A percentile compares a stretch with the other conserved stretches of the same genome.
phyloP scores from a whole-genome alignment of 2,113 vertebrate genomes.

The Patagioenas fasciata region DNA sequence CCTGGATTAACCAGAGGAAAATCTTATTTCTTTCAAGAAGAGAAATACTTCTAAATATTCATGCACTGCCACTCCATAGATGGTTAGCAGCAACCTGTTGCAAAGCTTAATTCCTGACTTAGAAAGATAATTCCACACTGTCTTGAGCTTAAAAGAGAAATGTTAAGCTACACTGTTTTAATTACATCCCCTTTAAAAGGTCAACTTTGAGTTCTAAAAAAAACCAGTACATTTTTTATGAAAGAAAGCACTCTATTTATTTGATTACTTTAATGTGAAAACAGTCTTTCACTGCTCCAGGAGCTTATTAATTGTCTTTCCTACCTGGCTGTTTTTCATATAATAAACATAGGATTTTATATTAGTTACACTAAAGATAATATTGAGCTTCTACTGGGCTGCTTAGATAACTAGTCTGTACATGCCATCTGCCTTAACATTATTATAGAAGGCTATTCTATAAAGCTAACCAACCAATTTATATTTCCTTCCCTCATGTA shows the following conservation, averaged over 20 bases:
- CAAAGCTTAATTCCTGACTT: neutral
- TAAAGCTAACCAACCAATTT: neutral
- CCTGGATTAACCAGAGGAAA: neutral
- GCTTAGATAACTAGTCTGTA: neutral
- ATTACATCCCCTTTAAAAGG: neutral
- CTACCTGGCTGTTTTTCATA: neutral
- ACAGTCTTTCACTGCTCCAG: neutral
- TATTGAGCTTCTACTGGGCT: neutral
- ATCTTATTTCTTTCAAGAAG: neutral
- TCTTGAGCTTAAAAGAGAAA: neutral
- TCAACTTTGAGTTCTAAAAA: neutral
- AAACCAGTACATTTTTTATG: neutral
- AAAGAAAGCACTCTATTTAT: neutral
- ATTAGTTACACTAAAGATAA: neutral
- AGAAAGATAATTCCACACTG: neutral
- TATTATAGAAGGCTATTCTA: neutral
- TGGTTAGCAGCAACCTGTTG: neutral
- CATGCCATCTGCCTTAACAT: neutral
- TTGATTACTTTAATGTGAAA: neutral
- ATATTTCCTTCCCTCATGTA: neutral
- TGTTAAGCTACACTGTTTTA: neutral
- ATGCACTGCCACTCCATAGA: neutral
- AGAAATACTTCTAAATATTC: slow-evolving; percentile 4
- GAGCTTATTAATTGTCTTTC: neutral
- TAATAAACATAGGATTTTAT: neutral